Evolutionary conservation across 2,888 invertebrate species (phyloP), one percentile per base, ranked within the genome.

Genomic region (Tetragonisca angustula): DNA sequence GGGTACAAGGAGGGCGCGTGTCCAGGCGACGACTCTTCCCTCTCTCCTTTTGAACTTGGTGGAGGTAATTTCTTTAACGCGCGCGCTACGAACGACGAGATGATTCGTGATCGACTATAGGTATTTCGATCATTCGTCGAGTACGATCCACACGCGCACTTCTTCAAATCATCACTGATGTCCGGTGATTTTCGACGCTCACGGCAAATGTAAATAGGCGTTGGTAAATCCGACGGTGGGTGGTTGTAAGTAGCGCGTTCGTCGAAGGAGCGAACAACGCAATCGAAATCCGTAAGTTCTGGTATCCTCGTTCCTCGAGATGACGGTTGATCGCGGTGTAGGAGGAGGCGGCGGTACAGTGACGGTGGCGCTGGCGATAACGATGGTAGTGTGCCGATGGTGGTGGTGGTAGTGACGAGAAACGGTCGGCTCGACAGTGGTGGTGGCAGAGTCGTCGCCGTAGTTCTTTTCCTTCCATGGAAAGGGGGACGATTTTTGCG

Each of bases 401-500:
- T 83, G 87, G 87, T 87, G 87, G 85, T 87, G 85, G 86, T 85
- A 84, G 88, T 89, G 87, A 86, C 81, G 87, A 85, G 85, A 85
- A 84, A 84, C 85, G 85, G 84, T 81, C 79, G 87, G 85, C 84
- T 76, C 82, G 84, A 77, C 84, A 78, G 90, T 90, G 88, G 92
- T 88, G 90, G 92, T 91, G 86, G 93, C 91, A 91, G 89, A 89
- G 92, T 93, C 92, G 92, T 94, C 93, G 91, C 91, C 90, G 93
- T 91, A 90, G 91, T 94, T 93, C 92, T 93, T 94, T 93, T 92
- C 91, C 90, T 92, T 91, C 90, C 85, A 84, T 88, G 90, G 92
- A 91, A 92, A 92, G 91, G 92, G 92, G 92, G 93, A 91, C 92
- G 93, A 94, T 94, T 94, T 94, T 94, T 94, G 93, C 92, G 91